Conservation (phyloP, 2,797 vertebrate species). For the Taenioides sp. region DNA sequence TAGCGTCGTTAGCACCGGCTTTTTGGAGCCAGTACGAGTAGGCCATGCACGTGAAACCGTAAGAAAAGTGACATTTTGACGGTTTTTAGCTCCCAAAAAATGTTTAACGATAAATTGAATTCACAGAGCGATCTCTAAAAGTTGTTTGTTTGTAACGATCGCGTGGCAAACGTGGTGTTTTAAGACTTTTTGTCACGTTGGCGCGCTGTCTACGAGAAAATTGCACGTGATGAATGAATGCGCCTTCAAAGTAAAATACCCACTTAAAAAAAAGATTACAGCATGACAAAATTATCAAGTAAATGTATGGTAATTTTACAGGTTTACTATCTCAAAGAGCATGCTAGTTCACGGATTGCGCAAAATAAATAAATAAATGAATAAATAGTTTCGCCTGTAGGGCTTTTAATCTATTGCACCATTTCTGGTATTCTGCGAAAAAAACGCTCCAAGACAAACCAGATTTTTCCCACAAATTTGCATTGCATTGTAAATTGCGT, state of each 20-base stretch:
- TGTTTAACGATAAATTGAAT: not conserved
- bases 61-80: not conserved
- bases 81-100: not conserved
- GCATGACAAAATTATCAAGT: too few relatives aligned
- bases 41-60: conserved; percentile 37
- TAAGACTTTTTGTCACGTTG: not conserved
- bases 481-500: not conserved
- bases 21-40: conserved; percentile 44
- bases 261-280: too few relatives aligned
- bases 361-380: not conserved
- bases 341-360: not conserved
- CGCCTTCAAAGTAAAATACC: not conserved
- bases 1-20: not conserved
- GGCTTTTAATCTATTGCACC: not conserved
- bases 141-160: not conserved
- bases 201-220: not conserved
- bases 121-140: not conserved
- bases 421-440: not conserved
- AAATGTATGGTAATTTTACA: too few relatives aligned
- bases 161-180: not conserved
- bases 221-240: not conserved
- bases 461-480: conserved; percentile 1
- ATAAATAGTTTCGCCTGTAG: not conserved
- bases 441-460: not conserved
- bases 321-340: not conserved